These are phyloP conservation scores for Sander vitreus DNA, from an alignment of 2,113 vertebrate species.

Conservation along the genomic window DNA sequence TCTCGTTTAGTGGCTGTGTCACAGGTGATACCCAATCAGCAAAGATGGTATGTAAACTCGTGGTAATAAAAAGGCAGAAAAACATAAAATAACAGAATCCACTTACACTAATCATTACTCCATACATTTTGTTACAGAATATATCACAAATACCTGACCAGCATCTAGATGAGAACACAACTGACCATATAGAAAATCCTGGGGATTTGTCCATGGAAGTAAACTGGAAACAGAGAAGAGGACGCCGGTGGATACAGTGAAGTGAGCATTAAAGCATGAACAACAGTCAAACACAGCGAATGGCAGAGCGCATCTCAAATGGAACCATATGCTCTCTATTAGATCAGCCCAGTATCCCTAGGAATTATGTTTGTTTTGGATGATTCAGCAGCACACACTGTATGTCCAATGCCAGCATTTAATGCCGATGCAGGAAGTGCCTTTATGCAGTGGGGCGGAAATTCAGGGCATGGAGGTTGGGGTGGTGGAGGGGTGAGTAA, in stretches of 20 bases:
- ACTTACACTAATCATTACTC: background rate
- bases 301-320: constrained; percentile 2
- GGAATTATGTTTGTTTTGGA: constrained; percentile 15
- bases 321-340: constrained; percentile 4
- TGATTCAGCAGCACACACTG: constrained; percentile 14
- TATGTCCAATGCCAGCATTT: background rate
- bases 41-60: too few species aligned
- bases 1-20: too few species aligned
- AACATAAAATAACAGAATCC: background rate
- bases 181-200: background rate
- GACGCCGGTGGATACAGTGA: background rate
- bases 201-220: background rate
- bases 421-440: constrained; percentile 14
- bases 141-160: background rate
- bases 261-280: background rate
- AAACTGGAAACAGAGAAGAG: background rate
- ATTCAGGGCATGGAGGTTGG: background rate
- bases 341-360: background rate
- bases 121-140: background rate
- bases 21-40: too few species aligned
- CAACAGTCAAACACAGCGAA: background rate
- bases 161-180: background rate
- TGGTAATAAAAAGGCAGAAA: background rate
- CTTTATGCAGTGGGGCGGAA: background rate
- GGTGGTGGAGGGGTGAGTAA: background rate